These are phyloP conservation scores for Baronia brevicornis DNA, from an alignment of 2,888 invertebrate species.

Conservation along the genomic window DNA sequence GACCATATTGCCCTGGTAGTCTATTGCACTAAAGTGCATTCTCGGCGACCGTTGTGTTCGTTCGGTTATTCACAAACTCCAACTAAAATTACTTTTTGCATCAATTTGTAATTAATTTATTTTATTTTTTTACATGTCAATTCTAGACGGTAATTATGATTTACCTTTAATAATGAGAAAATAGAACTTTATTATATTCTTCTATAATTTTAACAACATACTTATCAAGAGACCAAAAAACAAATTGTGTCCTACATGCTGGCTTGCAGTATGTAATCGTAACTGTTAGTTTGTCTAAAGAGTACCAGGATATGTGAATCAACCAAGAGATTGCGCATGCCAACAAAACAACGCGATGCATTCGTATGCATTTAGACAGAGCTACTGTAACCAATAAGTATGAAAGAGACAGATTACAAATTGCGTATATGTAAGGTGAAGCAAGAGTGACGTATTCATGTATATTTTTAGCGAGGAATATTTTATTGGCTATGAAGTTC, in stretches of 20 bases:
- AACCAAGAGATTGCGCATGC: conserved; percentile 45
- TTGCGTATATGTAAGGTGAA: conserved; percentile 34
- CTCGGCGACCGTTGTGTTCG: conserved; percentile 18
- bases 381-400: conserved; percentile 32
- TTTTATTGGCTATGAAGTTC: conserved; percentile 34
- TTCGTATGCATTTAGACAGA: conserved; percentile 51
- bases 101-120: neutral
- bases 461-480: conserved; percentile 31
- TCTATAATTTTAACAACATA: no score
- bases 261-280: conserved; percentile 21
- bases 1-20: conserved; percentile 51
- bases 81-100: no score
- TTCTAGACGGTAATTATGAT: no score
- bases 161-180: no score
- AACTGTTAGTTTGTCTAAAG: conserved; percentile 47
- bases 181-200: no score
- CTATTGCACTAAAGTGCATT: conserved; percentile 57
- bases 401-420: conserved; percentile 42
- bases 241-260: neutral
- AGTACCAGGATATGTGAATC: conserved; percentile 52
- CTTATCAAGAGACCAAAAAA: no score
- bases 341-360: conserved; percentile 48
- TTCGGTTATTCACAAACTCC: conserved; percentile 1
- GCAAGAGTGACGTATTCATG: conserved; percentile 40
- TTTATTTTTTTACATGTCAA: no score